A percentile compares a stretch with the other conserved stretches of the same genome.
phyloP scores from a whole-genome alignment of 2,797 vertebrate species.

The Hyperoplus lanceolatus region DNA sequence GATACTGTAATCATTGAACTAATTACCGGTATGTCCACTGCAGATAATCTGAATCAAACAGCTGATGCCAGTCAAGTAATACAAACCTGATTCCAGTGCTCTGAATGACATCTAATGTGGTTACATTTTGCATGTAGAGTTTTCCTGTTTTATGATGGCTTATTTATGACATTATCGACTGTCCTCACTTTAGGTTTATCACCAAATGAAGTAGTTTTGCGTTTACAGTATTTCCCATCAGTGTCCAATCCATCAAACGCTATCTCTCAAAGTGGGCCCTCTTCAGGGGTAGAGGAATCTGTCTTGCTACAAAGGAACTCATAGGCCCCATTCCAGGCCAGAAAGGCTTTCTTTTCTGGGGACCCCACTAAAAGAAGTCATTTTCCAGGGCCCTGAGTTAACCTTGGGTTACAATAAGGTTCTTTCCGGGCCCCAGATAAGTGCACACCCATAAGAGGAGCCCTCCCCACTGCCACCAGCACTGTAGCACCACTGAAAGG shows the following conservation, averaged over 20 bases:
- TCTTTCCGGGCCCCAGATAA: conserved; percentile 68
- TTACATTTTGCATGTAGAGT: neutral
- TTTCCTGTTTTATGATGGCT: too few species aligned
- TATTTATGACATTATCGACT: neutral
- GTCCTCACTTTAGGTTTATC: neutral
- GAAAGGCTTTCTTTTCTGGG: conserved; percentile 47
- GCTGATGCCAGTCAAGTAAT: too few species aligned
- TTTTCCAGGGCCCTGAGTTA: conserved; percentile 45
- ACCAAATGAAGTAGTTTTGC: neutral
- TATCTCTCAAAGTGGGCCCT: conserved; percentile 53
- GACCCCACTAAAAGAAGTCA: conserved; percentile 53
- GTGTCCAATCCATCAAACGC: neutral
- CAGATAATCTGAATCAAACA: neutral
- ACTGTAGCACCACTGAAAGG: conserved; percentile 49
- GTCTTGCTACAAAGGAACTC: conserved; percentile 10
- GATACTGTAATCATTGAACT: too few species aligned
- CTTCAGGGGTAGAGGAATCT: conserved; percentile 32
- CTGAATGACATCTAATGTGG: too few species aligned
- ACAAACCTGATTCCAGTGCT: too few species aligned
- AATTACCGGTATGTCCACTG: too few species aligned
- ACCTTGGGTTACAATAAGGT: conserved; percentile 58
- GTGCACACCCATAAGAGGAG: conserved; percentile 58
- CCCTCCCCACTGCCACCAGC: conserved; percentile 39
- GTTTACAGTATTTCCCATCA: neutral
- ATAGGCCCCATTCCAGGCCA: conserved; percentile 62